These are phyloP conservation scores for Dendropsophus ebraccatus DNA, from an alignment of 2,113 vertebrate species.

Conservation along the genomic window DNA sequence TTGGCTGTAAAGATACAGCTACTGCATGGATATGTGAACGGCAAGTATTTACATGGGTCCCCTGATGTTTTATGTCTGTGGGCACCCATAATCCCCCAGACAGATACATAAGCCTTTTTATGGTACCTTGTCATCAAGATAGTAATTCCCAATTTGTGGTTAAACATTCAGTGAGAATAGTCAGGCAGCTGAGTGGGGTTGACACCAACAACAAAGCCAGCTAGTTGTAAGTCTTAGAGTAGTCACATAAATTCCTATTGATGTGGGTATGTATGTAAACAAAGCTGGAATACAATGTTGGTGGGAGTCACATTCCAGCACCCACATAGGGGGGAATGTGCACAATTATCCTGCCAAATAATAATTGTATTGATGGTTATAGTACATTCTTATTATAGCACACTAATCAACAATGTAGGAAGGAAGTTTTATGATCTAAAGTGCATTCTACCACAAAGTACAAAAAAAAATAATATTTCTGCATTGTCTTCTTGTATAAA, in stretches of 20 bases:
- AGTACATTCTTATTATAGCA: background rate
- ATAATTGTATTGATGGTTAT: background rate
- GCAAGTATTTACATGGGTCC: background rate
- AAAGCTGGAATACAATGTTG: background rate
- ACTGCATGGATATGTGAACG: too few species aligned
- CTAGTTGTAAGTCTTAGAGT: background rate
- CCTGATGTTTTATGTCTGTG: background rate
- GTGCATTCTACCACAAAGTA: background rate
- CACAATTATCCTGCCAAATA: background rate
- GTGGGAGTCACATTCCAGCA: slow-evolving; percentile 1
- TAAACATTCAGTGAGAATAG: background rate
- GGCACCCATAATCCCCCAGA: background rate
- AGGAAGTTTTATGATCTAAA: background rate
- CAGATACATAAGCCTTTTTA: background rate
- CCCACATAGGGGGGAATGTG: slow-evolving; percentile 24
- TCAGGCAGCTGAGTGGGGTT: background rate
- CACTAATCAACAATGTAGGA: background rate
- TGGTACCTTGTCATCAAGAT: background rate
- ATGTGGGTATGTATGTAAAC: slow-evolving; percentile 25
- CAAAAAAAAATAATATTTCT: too few species aligned
- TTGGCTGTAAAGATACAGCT: background rate
- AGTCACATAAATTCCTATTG: slow-evolving; percentile 25
- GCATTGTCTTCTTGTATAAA: background rate
- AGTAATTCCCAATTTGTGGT: background rate
- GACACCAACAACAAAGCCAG: background rate